Evolutionary conservation across 2,888 invertebrate genomes (phyloP).

Genomic region (Zygothrica quintamaculata): DNA sequence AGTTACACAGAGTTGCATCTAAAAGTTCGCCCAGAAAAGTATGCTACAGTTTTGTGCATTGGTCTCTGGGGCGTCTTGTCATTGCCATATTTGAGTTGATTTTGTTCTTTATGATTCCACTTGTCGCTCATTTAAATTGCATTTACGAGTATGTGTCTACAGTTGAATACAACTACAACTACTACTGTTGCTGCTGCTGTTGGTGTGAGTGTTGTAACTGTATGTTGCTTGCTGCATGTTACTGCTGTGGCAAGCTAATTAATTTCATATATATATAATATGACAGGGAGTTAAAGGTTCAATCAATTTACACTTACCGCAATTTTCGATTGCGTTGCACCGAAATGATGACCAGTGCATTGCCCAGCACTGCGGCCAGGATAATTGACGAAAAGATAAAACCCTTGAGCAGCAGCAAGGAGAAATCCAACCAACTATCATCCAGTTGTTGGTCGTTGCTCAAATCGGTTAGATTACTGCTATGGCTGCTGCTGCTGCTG

Average conservation of each 20-base stretch:
- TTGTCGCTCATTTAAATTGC: conserved; percentile 70
- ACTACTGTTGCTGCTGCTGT: conserved; percentile 7
- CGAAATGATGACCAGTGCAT: conserved; percentile 90
- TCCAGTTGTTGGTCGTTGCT: conserved; percentile 39
- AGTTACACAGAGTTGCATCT: conserved; percentile 1
- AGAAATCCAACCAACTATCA: conserved; percentile 86
- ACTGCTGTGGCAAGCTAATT: conserved; percentile 36
- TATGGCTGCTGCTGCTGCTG: conserved; percentile 32
- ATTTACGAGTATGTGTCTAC: conserved; percentile 39
- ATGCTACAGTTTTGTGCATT: conserved; percentile 50
- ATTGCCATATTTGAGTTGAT: conserved; percentile 55
- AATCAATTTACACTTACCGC: conserved; percentile 76
- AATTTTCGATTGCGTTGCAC: conserved; percentile 85
- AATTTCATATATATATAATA: conserved; percentile 7
- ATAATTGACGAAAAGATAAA: conserved; percentile 94
- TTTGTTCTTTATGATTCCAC: conserved; percentile 64
- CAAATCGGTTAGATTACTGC: conserved; percentile 25
- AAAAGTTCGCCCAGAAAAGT: conserved; percentile 27
- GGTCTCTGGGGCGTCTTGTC: conserved; percentile 10
- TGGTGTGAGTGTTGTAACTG: no score
- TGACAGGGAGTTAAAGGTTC: conserved; percentile 3
- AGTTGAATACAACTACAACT: conserved; percentile 34
- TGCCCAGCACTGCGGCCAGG: conserved; percentile 94
- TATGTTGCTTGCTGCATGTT: no score
- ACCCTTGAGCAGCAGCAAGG: conserved; percentile 89